Conservation (phyloP, 2,113 vertebrate genomes). For the Thamnaconus septentrionalis region DNA sequence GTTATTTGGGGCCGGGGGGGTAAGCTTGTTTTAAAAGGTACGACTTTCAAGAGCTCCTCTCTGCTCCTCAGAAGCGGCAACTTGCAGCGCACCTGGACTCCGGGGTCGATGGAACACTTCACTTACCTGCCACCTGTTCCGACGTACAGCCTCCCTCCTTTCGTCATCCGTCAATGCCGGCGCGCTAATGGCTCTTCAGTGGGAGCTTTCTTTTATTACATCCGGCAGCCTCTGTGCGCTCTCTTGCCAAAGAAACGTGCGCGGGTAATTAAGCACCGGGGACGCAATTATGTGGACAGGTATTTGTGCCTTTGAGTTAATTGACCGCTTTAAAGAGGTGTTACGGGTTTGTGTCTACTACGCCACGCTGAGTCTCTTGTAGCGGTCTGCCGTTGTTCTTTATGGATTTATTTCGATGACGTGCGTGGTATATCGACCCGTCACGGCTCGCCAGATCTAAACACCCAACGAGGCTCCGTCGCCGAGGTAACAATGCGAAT, state of each 20-base stretch:
- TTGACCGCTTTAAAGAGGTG: constrained; percentile 64
- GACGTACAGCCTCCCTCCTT: neutral
- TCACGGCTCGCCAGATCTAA: neutral
- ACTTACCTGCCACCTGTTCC: neutral
- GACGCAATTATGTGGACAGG: constrained; percentile 68
- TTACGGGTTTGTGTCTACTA: too few species aligned
- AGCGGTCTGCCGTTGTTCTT: too few species aligned
- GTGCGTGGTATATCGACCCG: constrained; percentile 16
- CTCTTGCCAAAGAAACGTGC: constrained; percentile 52
- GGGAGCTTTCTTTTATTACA: constrained; percentile 6
- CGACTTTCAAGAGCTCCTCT: too few species aligned
- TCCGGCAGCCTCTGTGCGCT: constrained; percentile 46
- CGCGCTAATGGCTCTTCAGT: too few species aligned
- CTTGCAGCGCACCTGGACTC: neutral
- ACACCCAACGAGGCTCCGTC: neutral
- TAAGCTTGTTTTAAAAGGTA: too few species aligned
- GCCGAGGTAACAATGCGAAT: too few species aligned
- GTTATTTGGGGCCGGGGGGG: too few species aligned
- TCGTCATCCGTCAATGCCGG: too few species aligned
- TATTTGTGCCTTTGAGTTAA: constrained; percentile 67
- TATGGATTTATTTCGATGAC: too few species aligned
- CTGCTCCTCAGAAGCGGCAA: neutral
- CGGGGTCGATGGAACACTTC: neutral
- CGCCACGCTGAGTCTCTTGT: too few species aligned
- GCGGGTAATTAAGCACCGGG: constrained; percentile 69